Conservation (phyloP, 2,888 invertebrate genomes). For the Heliconius ismenius region DNA sequence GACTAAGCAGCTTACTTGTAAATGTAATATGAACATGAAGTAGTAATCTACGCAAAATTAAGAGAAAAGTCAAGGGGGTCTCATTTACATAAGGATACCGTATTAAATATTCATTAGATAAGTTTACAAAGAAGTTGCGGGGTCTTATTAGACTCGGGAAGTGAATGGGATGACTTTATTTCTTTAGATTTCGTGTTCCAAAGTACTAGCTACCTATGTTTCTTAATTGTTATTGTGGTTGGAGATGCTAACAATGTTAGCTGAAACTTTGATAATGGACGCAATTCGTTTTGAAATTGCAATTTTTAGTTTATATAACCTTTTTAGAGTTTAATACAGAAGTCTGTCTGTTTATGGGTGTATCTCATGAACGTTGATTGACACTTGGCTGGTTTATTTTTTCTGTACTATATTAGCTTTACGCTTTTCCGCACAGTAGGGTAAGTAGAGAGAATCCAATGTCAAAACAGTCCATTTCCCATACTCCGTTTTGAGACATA, state of each 20-base stretch:
- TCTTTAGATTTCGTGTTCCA: conserved; percentile 20
- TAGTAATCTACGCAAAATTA: conserved; percentile 24
- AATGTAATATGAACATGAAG: conserved; percentile 20
- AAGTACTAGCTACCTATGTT: conserved; percentile 4
- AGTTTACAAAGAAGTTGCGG: conserved; percentile 54
- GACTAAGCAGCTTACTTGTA: neutral
- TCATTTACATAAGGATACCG: conserved; percentile 61
- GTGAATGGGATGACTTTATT: conserved; percentile 32
- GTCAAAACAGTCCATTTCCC: too few species aligned
- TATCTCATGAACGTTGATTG: too few species aligned
- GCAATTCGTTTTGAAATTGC: neutral
- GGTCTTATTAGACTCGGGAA: conserved; percentile 40
- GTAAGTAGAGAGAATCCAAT: too few species aligned
- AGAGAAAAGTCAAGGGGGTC: conserved; percentile 47
- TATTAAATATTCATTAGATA: conserved; percentile 67
- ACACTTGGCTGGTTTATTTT: too few species aligned
- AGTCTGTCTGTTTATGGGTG: too few species aligned
- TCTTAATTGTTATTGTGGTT: conserved; percentile 22
- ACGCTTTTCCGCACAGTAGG: too few species aligned
- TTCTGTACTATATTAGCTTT: too few species aligned
- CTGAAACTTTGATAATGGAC: neutral
- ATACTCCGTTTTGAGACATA: too few species aligned
- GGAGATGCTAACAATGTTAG: conserved; percentile 8
- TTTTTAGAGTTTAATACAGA: too few species aligned
- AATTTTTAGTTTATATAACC: neutral